Conservation (phyloP, 2,797 vertebrate genomes). For the Botia almorhae region DNA sequence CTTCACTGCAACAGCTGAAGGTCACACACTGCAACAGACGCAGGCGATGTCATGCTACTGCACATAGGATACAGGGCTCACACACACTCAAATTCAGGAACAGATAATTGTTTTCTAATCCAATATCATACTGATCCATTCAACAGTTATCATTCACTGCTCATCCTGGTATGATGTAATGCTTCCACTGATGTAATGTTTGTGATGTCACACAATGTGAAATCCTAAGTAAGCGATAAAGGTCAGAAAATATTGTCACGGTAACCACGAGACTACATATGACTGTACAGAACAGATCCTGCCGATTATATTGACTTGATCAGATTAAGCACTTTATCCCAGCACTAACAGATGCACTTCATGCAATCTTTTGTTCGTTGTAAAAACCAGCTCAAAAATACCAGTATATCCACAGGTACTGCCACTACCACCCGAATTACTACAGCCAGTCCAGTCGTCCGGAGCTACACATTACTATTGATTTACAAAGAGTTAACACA, state of each 20-base stretch:
- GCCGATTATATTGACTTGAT: not conserved
- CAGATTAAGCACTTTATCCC: not conserved
- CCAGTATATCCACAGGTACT: too few relatives aligned
- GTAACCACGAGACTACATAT: not conserved
- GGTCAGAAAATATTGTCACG: not conserved
- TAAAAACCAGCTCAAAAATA: too few relatives aligned
- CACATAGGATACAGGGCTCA: not conserved
- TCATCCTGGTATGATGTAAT: not conserved
- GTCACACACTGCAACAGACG: conserved; percentile 5
- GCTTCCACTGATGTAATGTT: not conserved
- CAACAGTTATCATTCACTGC: not conserved
- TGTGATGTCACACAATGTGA: not conserved
- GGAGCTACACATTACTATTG: not conserved
- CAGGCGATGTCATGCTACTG: conserved; percentile 4
- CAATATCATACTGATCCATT: not conserved
- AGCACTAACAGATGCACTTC: not conserved
- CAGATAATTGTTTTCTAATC: not conserved
- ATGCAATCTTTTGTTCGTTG: too few relatives aligned
- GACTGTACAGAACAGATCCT: not conserved
- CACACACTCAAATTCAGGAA: not conserved
- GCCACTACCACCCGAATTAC: not conserved
- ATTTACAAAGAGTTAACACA: conserved; percentile 7
- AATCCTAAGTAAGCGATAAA: not conserved
- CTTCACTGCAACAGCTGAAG: conserved; percentile 21
- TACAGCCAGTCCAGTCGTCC: not conserved